These are phyloP conservation scores for Pseudomyrmex sp. DNA, from an alignment of 1,140 invertebrate species.

Conservation along the genomic window DNA sequence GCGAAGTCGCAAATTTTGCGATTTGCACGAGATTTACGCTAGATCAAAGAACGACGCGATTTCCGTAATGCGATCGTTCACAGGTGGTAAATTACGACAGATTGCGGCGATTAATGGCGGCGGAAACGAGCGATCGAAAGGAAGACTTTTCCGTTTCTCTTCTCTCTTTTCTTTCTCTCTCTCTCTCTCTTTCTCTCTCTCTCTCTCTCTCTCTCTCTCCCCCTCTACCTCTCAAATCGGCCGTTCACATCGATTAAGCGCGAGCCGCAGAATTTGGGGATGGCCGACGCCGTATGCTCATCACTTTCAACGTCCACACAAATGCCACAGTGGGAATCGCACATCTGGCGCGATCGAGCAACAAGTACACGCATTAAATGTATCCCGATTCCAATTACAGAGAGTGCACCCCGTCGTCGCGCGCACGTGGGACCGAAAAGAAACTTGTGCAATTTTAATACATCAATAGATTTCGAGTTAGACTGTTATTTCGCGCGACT, in stretches of 20 bases:
- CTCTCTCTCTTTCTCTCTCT: background rate
- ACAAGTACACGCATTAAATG: conserved; percentile 78
- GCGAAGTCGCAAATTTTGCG: conserved; percentile 28
- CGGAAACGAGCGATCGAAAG: conserved; percentile 36
- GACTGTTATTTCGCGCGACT: background rate
- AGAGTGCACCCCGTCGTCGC: conserved; percentile 52
- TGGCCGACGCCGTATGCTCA: conserved; percentile 62
- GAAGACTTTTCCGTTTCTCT: background rate
- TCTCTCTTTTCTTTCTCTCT: background rate
- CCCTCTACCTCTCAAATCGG: conserved; percentile 38
- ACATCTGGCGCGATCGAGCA: conserved; percentile 77
- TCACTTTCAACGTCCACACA: conserved; percentile 56
- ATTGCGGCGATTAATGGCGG: conserved; percentile 49
- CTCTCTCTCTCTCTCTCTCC: background rate
- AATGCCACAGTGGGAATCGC: conserved; percentile 72
- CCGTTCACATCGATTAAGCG: conserved; percentile 76
- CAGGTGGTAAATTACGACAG: conserved; percentile 46
- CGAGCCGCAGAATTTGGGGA: conserved; percentile 74
- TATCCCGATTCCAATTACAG: conserved; percentile 70
- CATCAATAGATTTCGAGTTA: conserved; percentile 8
- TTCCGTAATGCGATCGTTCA: conserved; percentile 39
- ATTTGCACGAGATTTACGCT: conserved; percentile 21
- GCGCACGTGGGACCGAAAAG: conserved; percentile 54
- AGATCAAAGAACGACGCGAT: conserved; percentile 35
- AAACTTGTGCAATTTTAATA: conserved; percentile 47